Evolutionary conservation across 2,113 vertebrate species (phyloP).

Genomic region (Vulpes ferrilata): DNA sequence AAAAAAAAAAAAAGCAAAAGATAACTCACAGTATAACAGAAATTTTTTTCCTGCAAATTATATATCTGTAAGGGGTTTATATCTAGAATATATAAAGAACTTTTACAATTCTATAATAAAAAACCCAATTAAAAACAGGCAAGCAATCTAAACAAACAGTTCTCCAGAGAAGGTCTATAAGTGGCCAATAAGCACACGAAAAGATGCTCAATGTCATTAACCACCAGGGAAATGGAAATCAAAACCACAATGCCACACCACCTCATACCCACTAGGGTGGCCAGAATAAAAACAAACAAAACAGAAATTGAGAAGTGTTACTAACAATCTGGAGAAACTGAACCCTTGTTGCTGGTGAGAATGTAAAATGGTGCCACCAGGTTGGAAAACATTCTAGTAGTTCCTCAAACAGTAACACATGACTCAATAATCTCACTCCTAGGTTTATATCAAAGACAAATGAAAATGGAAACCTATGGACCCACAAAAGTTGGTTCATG

Average conservation of each 20-base stretch:
- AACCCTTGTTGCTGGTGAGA: background rate
- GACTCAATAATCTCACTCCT: background rate
- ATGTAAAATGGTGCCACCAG: background rate
- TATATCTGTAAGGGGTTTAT: background rate
- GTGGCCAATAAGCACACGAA: background rate
- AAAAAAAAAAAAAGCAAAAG: constrained; percentile 16
- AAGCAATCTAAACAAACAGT: background rate
- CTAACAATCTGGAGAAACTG: background rate
- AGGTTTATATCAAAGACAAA: background rate
- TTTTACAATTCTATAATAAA: background rate
- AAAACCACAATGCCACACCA: background rate
- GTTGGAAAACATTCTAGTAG: background rate
- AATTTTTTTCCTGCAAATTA: background rate
- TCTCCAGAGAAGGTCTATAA: background rate
- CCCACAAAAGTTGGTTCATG: background rate
- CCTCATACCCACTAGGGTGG: background rate
- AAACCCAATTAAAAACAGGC: background rate
- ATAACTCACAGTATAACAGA: background rate
- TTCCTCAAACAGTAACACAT: background rate
- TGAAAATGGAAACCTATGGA: background rate
- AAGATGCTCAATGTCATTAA: background rate
- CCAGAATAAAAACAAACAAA: background rate
- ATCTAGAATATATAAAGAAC: background rate
- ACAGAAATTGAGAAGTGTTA: background rate
- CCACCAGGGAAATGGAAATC: background rate